Base-by-base conservation (phyloP, 2,797 vertebrate genomes). In the Micrastur ruficollis region DNA sequence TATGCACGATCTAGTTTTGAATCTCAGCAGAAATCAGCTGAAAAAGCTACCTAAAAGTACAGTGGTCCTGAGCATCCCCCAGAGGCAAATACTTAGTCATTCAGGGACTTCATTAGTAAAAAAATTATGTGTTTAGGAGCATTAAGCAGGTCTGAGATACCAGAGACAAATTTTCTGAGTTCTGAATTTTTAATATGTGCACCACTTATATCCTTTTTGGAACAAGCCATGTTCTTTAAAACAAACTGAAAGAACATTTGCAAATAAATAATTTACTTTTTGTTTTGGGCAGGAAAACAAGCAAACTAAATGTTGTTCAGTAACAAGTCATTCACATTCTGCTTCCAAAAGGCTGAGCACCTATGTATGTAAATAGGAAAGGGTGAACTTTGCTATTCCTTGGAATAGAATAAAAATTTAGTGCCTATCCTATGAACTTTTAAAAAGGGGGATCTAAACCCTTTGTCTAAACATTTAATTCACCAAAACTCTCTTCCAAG, bases 1-100 rank as follows among this genome's bases (percentile, higher is more conserved):
- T 1, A n/a, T 2, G 6, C 38, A 47, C 1, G 0, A 31, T 2
- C 2, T 25, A 7, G 14, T 31, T 65, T 14, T 6, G 34, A 5
- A 86, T 84, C 42, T 67, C 46, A 65, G 38, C 17, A 66, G 58
- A 84, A 92, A 53, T 40, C 11, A 75, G 13, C 21, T 55, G 58
- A 71, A 63, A 16, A 32, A 71, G 14, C 5, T 32, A 34, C 25
- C 63, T 74, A 29, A 47, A 63, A 70, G 32, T 27, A 16, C 70
- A 95, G 61, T 31, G 20, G 53, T 61, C 47, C 85, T 62, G 44
- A 81, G 52, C 36, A 83, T 63, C 12, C 27, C n/a, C 23, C 8
- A 65, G 21, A 67, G 62, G 17, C 15, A 85, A 78, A 61, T 8
- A 67, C 19, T 55, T 58, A 63, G 34, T 49, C 66, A 62, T 25